Evolutionary conservation across 2,888 invertebrate genomes (phyloP).

Genomic region (Druceiella hillmani): DNA sequence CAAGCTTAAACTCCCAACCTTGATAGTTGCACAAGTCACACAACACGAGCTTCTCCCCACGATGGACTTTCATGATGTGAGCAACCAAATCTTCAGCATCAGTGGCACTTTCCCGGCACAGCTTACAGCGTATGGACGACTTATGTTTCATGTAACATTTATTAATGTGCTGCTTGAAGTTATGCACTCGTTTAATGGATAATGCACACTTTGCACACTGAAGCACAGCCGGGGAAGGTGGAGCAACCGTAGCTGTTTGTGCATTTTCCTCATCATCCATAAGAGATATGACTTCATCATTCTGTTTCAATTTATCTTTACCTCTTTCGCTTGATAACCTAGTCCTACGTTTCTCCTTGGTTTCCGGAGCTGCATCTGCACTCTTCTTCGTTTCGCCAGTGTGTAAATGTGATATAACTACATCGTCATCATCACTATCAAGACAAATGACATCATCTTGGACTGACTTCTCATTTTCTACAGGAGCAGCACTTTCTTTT

Average conservation of each 20-base stretch:
- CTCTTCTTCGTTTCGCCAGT: too few species aligned
- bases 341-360: too few species aligned
- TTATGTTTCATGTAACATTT: constrained; percentile 17
- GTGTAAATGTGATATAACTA: too few species aligned
- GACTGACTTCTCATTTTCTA: background rate
- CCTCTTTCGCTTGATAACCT: too few species aligned
- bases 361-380: too few species aligned
- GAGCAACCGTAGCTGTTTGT: background rate
- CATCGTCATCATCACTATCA: constrained; percentile 41
- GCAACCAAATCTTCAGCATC: constrained; percentile 23
- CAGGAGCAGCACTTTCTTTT: background rate
- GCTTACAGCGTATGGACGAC: constrained; percentile 24
- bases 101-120: constrained; percentile 19
- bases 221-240: too few species aligned
- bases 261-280: constrained; percentile 28
- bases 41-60: constrained; percentile 10
- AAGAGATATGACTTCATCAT: constrained; percentile 26
- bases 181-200: too few species aligned
- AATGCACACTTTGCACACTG: too few species aligned
- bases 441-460: constrained; percentile 29
- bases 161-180: constrained; percentile 31
- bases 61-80: constrained; percentile 29
- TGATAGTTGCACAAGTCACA: constrained; percentile 28
- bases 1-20: background rate
- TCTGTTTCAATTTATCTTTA: background rate